Evolutionary conservation across 1,140 invertebrate species (phyloP), one percentile per base, ranked within the genome.

Genomic region (Reticulitermes speratus): DNA sequence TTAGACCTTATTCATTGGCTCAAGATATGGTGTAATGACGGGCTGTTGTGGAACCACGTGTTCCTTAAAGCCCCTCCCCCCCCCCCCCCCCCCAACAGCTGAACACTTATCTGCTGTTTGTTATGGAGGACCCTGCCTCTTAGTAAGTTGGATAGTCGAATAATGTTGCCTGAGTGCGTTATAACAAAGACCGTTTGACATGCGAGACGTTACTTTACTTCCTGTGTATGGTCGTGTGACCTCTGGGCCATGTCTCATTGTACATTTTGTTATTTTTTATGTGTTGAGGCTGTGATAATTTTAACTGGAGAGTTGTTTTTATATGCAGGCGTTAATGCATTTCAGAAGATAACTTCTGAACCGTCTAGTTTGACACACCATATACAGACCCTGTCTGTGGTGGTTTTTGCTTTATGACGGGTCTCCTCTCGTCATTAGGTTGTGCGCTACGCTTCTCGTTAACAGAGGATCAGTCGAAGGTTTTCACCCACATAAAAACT

Each of bases 401-500:
- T 75, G 65, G 65, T 25, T n/a, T 75, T 75, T 30, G 2, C 12
- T 75, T 75, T 75, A 75, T 30, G 65, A 75, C 65, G 25, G 65
- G 65, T 12, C 1, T 30, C 9, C 25, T 75, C 55, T 59, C n/a
- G 16, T 30, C 25, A 8, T 75, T n/a, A 25, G 65, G 0, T 75
- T 75, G n/a, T 30, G 5, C 5, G n/a, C 7, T 75, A 65, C 21
- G 25, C 59, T 65, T 1, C 21, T 8, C 8, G 5, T 16, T 75
- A 25, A 75, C 65, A 75, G 25, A 9, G n/a, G 25, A 75, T 75
- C 65, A 30, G 65, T 30, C 65, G 11, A 55, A 55, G 52, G 65
- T 75, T 19, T 75, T 75, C 65, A 75, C 65, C n/a, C 65, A 30
- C n/a, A 75, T 75, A 75, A 75, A 75, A 75, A 75, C 65, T 30